Percentiles rank a stretch among this genome's conserved stretches.
phyloP scores from a whole-genome alignment of 2,888 invertebrate species.

The Spilosoma lubricipeda region DNA sequence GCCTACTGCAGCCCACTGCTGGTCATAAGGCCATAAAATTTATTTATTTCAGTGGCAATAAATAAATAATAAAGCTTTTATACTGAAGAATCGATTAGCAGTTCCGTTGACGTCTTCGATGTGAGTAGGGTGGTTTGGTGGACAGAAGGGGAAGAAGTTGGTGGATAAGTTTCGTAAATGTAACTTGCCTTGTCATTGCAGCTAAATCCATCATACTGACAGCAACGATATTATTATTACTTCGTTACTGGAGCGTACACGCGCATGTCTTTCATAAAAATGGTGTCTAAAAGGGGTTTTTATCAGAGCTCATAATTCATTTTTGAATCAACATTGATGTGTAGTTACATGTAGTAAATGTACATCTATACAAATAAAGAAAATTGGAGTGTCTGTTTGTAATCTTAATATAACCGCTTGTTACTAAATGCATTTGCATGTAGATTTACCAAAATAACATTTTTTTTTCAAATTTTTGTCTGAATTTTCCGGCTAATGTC shows the following conservation, averaged over 20 bases:
- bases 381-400: too few species aligned
- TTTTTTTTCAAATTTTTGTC: too few species aligned
- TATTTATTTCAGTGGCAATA: background rate
- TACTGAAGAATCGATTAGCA: slow-evolving; percentile 51
- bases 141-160: slow-evolving; percentile 44
- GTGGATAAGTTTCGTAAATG: slow-evolving; percentile 57
- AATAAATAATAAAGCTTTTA: background rate
- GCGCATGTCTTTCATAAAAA: slow-evolving; percentile 66
- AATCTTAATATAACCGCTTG: too few species aligned
- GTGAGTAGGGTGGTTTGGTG: slow-evolving; percentile 54
- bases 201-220: slow-evolving; percentile 79
- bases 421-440: too few species aligned
- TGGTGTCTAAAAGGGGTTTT: slow-evolving; percentile 59
- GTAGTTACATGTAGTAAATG: too few species aligned
- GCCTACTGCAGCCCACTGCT: too few species aligned
- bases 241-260: slow-evolving; percentile 62
- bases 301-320: slow-evolving; percentile 55
- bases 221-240: slow-evolving; percentile 77
- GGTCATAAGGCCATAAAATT: too few species aligned
- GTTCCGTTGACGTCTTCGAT: slow-evolving; percentile 41
- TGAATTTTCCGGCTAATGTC: too few species aligned
- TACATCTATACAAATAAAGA: too few species aligned
- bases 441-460: too few species aligned
- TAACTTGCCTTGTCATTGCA: slow-evolving; percentile 72
- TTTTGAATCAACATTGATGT: slow-evolving; percentile 39